Base-by-base conservation (phyloP, 2,797 vertebrate genomes). In the Gorsachius magnificus region DNA sequence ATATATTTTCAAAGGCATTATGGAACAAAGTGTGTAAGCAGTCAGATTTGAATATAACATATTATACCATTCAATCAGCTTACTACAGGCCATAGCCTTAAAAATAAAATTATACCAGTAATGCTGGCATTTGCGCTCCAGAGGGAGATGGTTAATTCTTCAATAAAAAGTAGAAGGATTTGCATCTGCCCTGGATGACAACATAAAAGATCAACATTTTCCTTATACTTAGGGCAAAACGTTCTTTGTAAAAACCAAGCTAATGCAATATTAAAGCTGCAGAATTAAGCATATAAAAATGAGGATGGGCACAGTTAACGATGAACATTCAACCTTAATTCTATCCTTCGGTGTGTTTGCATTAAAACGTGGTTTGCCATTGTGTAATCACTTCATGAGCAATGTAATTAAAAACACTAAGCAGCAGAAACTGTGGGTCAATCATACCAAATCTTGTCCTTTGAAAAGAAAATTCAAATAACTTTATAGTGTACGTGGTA, bases 91-190 rank as follows among this genome's bases (percentile, higher is more conserved):
- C 89, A 76, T 53, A 93, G 82, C 91, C 91, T 94, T 92, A 92
- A 95, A 96, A 97, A 92, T 93, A 95, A 97, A 96, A 97, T 94
- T 93, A 94, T 95, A 88, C 69, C 74, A 77, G 66, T 91, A 97
- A 77, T 83, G 69, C 90, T 89, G 79, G 79, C 84, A 82, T 97
- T 97, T 94, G 84, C 82, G 93, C 66, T 97, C 93, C 95, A 94
- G 93, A 96, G 97, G 89, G 90, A 97, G 89, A 90, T 60, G 74
- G 93, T 90, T 96, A 96, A 95, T 96, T 96, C 94, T 93, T 95
- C 91, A 94, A 95, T 95, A 95, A 96, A 94, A 95, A 90, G 60
- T 93, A 90, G 87, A 69, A 91, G 94, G 93, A 96, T 96, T 97
- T 97, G 83, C 83, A 86, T 96, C 90, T 90, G 70, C 92, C 93